Evolutionary conservation across 2,113 vertebrate genomes (phyloP).

Genomic region (Diphyllodes magnificus): DNA sequence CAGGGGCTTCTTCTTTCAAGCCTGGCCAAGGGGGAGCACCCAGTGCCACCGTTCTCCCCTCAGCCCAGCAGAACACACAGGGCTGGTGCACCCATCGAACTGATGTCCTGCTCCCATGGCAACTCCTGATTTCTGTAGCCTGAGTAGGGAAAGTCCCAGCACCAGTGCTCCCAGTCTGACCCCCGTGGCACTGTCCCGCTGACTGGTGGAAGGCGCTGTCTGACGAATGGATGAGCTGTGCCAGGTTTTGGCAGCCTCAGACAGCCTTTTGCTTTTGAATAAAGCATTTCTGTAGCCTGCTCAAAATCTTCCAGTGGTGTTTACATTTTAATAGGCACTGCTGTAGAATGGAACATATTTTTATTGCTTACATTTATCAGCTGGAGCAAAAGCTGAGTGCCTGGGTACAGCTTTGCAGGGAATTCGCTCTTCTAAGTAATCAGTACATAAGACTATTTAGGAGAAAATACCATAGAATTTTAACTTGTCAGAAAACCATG

Average conservation of each 20-base stretch:
- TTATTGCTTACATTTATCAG: slow-evolving; percentile 68
- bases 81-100: background rate
- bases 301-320: slow-evolving; percentile 56
- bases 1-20: fast-evolving
- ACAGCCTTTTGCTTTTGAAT: slow-evolving; percentile 26
- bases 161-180: background rate
- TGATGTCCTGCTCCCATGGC: background rate
- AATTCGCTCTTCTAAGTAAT: background rate
- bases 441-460: background rate
- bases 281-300: slow-evolving; percentile 72
- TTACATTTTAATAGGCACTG: slow-evolving; percentile 73
- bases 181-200: background rate
- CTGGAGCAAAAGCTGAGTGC: background rate
- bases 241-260: background rate
- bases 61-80: background rate
- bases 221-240: background rate
- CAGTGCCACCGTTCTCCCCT: fast-evolving
- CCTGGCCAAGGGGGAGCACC: background rate
- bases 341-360: slow-evolving; percentile 46
- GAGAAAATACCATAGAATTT: background rate
- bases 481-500: background rate
- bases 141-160: fast-evolving
- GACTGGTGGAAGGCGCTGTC: background rate
- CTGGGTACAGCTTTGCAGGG: background rate
- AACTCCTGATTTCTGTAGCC: background rate